A percentile compares a stretch with the other conserved stretches of the same genome.
Conservation (phyloP, 2,888 invertebrate species). For the Drosophila vallismaia region DNA sequence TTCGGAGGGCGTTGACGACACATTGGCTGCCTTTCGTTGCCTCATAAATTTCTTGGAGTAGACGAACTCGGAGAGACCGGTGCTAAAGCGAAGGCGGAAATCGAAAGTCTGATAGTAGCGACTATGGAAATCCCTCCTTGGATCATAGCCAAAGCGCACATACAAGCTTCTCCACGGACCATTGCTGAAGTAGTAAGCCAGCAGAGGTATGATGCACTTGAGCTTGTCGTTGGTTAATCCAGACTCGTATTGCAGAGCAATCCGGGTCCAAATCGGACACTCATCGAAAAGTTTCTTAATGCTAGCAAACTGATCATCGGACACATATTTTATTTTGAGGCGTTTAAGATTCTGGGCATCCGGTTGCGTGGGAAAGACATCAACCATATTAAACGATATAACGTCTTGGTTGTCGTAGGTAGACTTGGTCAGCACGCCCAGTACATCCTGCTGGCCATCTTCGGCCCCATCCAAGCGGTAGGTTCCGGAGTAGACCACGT, state of each 20-base stretch:
- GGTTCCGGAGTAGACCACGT: conserved; percentile 85
- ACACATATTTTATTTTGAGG: conserved; percentile 84
- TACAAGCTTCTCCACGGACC: conserved; percentile 98
- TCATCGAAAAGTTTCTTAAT: conserved; percentile 90
- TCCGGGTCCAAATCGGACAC: conserved; percentile 95
- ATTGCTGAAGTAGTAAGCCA: conserved; percentile 93
- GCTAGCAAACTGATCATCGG: conserved; percentile 84
- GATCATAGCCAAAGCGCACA: conserved; percentile 96
- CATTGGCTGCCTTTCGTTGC: conserved; percentile 53
- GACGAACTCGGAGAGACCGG: conserved; percentile 82
- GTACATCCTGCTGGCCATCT: conserved; percentile 83
- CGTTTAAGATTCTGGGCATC: conserved; percentile 86
- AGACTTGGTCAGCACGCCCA: conserved; percentile 85
- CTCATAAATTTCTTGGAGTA: conserved; percentile 69
- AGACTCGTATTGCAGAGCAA: conserved; percentile 88
- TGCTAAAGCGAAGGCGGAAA: conserved; percentile 86
- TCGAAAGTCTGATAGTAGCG: conserved; percentile 95
- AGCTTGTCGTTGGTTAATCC: conserved; percentile 87
- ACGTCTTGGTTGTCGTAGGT: conserved; percentile 87
- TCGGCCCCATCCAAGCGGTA: conserved; percentile 83
- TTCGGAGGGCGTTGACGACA: conserved; percentile 25
- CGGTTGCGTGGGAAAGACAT: conserved; percentile 87
- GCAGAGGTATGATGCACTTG: conserved; percentile 91
- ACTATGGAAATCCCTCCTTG: conserved; percentile 90
- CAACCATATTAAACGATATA: conserved; percentile 87